Evolutionary conservation across 2,797 vertebrate species (phyloP), one percentile per base, ranked within the genome.

Genomic region (Cygnus olor): DNA sequence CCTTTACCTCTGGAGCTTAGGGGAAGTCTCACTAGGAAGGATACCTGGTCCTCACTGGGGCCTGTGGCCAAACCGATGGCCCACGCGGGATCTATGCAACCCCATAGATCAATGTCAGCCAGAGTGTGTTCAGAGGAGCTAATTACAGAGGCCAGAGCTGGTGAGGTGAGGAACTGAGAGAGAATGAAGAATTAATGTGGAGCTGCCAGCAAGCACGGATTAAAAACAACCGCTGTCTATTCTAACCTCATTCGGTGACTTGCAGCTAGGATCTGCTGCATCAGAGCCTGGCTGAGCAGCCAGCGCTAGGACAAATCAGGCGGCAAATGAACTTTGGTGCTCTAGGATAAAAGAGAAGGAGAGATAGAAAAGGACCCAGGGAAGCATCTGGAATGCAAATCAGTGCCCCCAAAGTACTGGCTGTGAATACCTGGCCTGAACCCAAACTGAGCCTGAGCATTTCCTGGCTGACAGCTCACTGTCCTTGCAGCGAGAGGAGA

Each of bases 261-360:
- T 56, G 93, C 58, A 81, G 53, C 58, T 84, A 81, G 65, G 60
- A 90, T 85, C 54, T 84, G 85, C 69, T 13, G 9, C 2, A 14
- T 83, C 72, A 90, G 42, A 94, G 72, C 30, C 78, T 86, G 73
- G 64, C 86, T 88, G 71, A 72, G 68, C 54, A 95, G 79, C 38
- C 64, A 94, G 83, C 44, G 30, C 32, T 76, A 76, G 70, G 85
- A 87, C 91, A 97, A 94, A 92, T 96, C 85, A 94, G 38, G 40
- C 76, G 47, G 79, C 68, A 96, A 96, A 96, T 40, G 86, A 90
- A 94, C 89, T 95, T 79, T 90, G 80, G 83, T 83, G 81, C 58
- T 69, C 82, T 19, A 88, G 63, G 74, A 90, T 94, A 93, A 85
- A 88, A 80, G 44, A 6, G 9, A 91, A 87, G 69, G 38, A 1